A percentile compares a stretch with the other conserved stretches of the same genome.
Evolutionary conservation across 2,797 vertebrate species (phyloP).

Genomic region (Stomatorhinus walkeri): DNA sequence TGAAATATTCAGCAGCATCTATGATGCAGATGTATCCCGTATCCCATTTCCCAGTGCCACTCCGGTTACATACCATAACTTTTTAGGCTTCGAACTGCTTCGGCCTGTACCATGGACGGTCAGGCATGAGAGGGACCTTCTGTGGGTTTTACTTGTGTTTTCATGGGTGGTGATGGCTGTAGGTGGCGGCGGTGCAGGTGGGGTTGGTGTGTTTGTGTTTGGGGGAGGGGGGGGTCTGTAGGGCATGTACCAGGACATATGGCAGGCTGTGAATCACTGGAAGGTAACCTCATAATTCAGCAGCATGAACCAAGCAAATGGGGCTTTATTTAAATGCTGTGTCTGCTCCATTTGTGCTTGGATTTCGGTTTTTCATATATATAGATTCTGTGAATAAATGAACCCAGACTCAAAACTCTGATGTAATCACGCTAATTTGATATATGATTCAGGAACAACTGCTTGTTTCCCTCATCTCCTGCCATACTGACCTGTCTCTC

Average conservation of each 20-base stretch:
- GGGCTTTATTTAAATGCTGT: background rate
- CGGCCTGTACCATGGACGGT: background rate
- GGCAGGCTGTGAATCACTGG: background rate
- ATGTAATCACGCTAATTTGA: background rate
- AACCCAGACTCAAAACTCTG: background rate
- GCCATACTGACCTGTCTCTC: background rate
- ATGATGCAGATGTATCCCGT: slow-evolving; percentile 22
- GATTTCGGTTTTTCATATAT: background rate
- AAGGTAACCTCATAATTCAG: background rate
- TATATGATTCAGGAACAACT: background rate
- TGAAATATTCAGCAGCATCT: slow-evolving; percentile 27
- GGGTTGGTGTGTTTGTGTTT: background rate
- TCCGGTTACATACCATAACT: slow-evolving; percentile 13
- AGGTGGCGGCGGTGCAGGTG: background rate
- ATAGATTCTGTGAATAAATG: background rate
- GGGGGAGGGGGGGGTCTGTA: background rate
- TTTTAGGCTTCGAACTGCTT: background rate
- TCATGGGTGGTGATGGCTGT: background rate
- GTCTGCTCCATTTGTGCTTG: background rate
- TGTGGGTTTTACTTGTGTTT: background rate
- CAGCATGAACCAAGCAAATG: background rate
- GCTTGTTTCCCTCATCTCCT: background rate
- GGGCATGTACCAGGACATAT: background rate
- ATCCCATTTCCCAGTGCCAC: slow-evolving; percentile 9
- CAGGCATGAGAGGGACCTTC: background rate